Evolutionary conservation across 1,140 invertebrate genomes (phyloP).

Genomic region (Pantala flavescens): DNA sequence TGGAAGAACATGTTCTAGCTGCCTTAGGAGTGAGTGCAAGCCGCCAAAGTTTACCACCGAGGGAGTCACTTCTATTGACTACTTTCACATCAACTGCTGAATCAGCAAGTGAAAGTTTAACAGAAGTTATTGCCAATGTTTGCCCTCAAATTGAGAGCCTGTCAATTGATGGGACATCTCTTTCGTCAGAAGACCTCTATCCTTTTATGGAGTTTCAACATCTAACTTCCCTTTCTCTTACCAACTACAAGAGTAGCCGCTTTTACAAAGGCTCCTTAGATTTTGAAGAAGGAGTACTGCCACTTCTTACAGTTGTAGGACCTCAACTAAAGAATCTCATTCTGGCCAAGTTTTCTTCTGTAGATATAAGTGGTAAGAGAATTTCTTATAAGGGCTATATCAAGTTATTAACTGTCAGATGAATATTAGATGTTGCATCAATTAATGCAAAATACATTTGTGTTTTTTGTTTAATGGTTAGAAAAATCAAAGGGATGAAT

Average conservation of each 20-base stretch:
- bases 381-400: too few relatives aligned
- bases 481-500: too few relatives aligned
- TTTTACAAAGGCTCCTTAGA: constrained; percentile 25
- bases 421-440: too few relatives aligned
- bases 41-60: neutral
- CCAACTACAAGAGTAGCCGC: constrained; percentile 25
- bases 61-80: neutral
- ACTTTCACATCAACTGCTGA: neutral
- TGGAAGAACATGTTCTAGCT: neutral
- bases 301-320: constrained; percentile 30
- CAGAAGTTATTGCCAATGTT: neutral
- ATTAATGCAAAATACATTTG: too few relatives aligned
- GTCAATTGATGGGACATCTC: constrained; percentile 27
- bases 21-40: neutral
- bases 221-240: constrained; percentile 26
- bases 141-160: constrained; percentile 27
- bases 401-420: too few relatives aligned
- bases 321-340: constrained; percentile 29
- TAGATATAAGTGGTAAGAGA: constrained; percentile 25
- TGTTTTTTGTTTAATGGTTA: too few relatives aligned
- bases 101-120: neutral
- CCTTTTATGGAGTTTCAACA: constrained; percentile 30
- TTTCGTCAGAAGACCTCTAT: constrained; percentile 30
- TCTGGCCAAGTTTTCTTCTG: constrained; percentile 29
- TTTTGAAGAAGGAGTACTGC: constrained; percentile 32